Evolutionary conservation across 2,113 vertebrate genomes (phyloP), one percentile per base, ranked within the genome.

Genomic region (Podilymbus podiceps): DNA sequence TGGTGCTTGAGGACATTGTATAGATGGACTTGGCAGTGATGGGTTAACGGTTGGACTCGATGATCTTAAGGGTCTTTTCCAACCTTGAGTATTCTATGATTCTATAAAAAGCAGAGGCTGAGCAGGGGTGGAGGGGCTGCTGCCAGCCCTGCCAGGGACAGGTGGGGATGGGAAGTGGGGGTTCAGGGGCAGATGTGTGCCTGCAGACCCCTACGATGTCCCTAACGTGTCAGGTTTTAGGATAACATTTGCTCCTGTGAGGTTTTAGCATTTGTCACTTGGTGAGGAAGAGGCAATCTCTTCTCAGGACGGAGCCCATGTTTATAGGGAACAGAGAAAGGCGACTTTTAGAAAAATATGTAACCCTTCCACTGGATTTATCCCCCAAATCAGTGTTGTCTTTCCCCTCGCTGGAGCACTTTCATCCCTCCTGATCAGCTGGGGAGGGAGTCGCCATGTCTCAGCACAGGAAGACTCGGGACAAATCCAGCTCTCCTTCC

Each of bases 111-210:
- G 7, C 62, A 62, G n/a, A 35, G 49, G 25, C 4, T 73, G 66
- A 42, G 31, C 63, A 46, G 25, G 8, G 30, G 1, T 38, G 66
- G 30, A 33, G 23, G 33, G 6, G 12, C 3, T 3, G 12, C 52
- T 76, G 64, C 24, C 21, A 40, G 33, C 11, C 27, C 63, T 58
- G 30, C 52, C 16, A 0, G 2, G 1, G 8, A 38, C 14, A 21
- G 1, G 1, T 1, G 1, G 12, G 9, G n/a, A 67, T 12, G 31
- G 58, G 5, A 4, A 1, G 1, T 6, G 31, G 35, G 33, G 13
- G 2, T 31, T 90, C 20, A 12, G 1, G 6, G 42, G 53, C 52
- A 78, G 55, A 27, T 0, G 5, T 2, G 2, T 4, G 21, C 4
- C 0, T 35, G 19, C 21, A 80, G 60, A 80, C 2, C 55, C 7